Evolutionary conservation across 2,797 vertebrate species (phyloP), one percentile per base, ranked within the genome.

Genomic region (Luscinia megarhynchos): DNA sequence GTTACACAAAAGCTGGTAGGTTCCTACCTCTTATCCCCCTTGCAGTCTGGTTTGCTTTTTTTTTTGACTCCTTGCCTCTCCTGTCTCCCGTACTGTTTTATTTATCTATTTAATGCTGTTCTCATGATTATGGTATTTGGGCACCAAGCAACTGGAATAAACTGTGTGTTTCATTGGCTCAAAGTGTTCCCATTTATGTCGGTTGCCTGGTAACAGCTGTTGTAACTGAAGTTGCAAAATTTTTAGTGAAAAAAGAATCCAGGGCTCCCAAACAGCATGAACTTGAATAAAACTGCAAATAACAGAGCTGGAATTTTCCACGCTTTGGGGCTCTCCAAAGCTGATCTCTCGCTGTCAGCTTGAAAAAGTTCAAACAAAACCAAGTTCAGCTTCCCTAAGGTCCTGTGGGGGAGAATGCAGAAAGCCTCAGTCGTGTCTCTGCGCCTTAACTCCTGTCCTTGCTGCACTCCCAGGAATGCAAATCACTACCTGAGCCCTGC

Each of bases 161-260:
- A 92, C 91, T 72, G 36, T 79, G 66, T 84, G 48, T 80, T 82
- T 32, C 87, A 87, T 67, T 94, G 91, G 93, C 74, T 93, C 70
- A 22, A 29, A 59, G 63, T 76, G 48, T 66, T 91, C 89, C 70
- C 88, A 72, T 90, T 95, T 94, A 67, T 89, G 80, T 66, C 0
- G 1, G 93, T 96, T 97, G 95, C 95, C 63, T 87, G 93, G 94
- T 94, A 93, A 95, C 95, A 91, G 85, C 83, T 95, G 85, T 76
- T 89, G 81, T 46, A 74, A 91, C 70, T 57, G 77, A 87, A 96
- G 91, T 91, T 95, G 91, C 85, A 94, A 96, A 91, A 92, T 95
- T 94, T 94, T 94, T 46, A 26, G 41, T 45, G 78, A 73, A 81
- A 90, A 94, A 95, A 40, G 43, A 92, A 66, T 66, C 59, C 74